Percentiles rank a stretch among this genome's conserved stretches.
Conservation (phyloP, 2,888 invertebrate genomes). For the Acanthacorydalis orientalis region DNA sequence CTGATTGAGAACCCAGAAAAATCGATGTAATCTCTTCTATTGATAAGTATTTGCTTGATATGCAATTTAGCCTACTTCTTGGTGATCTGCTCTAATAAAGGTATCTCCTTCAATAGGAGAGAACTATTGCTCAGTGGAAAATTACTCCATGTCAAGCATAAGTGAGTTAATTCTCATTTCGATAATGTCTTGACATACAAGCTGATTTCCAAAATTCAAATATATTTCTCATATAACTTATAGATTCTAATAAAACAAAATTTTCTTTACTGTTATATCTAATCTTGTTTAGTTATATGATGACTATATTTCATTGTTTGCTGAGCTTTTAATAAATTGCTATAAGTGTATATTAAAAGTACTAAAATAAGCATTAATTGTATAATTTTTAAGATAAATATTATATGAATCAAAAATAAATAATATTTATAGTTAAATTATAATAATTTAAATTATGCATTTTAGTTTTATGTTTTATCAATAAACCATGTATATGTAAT, state of each 20-base stretch:
- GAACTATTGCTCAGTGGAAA: neutral
- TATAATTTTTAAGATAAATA: neutral
- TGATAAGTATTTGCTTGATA: neutral
- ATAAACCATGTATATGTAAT: neutral
- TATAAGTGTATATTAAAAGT: neutral
- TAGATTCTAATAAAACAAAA: too few relatives aligned
- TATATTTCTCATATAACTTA: neutral
- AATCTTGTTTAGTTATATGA: neutral
- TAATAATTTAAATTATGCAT: too few relatives aligned
- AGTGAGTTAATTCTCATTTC: slow-evolving; percentile 9
- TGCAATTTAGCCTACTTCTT: neutral
- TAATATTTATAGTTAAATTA: too few relatives aligned
- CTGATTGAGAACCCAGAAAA: too few relatives aligned
- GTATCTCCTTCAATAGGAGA: neutral
- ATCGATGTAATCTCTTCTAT: neutral
- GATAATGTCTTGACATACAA: slow-evolving; percentile 7
- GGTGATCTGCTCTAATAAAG: neutral
- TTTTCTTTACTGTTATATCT: too few relatives aligned
- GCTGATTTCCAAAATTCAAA: neutral
- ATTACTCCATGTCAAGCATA: slow-evolving; percentile 6
- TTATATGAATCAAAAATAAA: neutral
- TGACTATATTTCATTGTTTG: neutral
- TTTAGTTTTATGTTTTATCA: too few relatives aligned
- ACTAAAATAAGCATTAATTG: neutral
- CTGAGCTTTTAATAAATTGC: neutral